Conservation (phyloP, 2,888 invertebrate species). For the Coelinius sp. region DNA sequence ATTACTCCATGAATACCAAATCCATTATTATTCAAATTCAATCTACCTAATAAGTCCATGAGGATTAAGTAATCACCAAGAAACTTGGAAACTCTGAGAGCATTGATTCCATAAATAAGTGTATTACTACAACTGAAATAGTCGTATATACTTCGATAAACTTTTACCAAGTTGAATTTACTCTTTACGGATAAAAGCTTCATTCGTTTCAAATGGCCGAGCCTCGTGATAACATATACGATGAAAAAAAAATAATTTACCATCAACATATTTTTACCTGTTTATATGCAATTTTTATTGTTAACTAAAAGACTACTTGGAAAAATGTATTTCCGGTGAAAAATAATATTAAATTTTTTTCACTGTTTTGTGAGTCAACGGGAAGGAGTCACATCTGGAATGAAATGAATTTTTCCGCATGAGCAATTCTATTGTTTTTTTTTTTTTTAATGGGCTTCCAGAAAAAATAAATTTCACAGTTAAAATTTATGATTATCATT, state of each 20-base stretch:
- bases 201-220: constrained; percentile 22
- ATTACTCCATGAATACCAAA: not conserved
- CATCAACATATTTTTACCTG: not conserved
- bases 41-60: not conserved
- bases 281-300: not conserved
- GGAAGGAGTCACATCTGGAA: no score
- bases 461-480: no score
- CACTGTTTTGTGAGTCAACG: no score
- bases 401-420: no score
- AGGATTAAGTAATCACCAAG: not conserved
- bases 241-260: constrained; percentile 31
- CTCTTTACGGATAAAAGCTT: constrained; percentile 11
- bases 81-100: not conserved
- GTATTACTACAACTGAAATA: not conserved
- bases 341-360: not conserved
- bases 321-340: not conserved
- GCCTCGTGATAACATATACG: constrained; percentile 22
- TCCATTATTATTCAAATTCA: not conserved
- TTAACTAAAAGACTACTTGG: not conserved
- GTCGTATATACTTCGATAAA: not conserved
- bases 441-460: no score
- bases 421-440: no score
- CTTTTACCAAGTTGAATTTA: constrained; percentile 25
- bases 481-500: no score
- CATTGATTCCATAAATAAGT: constrained; percentile 13